phyloP scores from a whole-genome alignment of 2,888 invertebrate genomes.

The Euproctis similis region DNA sequence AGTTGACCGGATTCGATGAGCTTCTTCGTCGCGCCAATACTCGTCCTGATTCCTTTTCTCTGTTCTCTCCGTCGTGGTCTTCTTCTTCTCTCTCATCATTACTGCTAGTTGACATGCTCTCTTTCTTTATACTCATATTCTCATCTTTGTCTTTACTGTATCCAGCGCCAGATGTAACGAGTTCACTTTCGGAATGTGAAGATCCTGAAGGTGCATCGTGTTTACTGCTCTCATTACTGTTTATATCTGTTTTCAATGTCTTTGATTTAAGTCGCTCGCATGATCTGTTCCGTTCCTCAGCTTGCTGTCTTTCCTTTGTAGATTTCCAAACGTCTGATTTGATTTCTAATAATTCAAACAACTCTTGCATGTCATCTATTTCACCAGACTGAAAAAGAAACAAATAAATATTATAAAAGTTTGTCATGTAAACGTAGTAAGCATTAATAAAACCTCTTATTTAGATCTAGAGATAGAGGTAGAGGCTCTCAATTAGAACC shows the following conservation, averaged over 20 bases:
- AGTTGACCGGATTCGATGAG: conserved; percentile 88
- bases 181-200: conserved; percentile 69
- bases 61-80: conserved; percentile 72
- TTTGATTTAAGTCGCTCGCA: conserved; percentile 68
- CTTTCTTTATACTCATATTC: conserved; percentile 68
- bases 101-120: conserved; percentile 71
- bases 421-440: too few species aligned
- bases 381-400: conserved; percentile 84
- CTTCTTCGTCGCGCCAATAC: conserved; percentile 79
- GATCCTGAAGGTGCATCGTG: conserved; percentile 69
- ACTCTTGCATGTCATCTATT: conserved; percentile 87
- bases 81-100: conserved; percentile 72
- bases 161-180: conserved; percentile 62
- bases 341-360: conserved; percentile 88
- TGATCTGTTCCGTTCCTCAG: conserved; percentile 67
- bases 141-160: conserved; percentile 68
- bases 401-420: too few species aligned
- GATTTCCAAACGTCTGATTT: conserved; percentile 86
- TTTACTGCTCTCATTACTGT: conserved; percentile 72
- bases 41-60: conserved; percentile 64
- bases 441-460: too few species aligned
- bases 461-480: too few species aligned
- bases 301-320: conserved; percentile 70
- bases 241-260: conserved; percentile 65
- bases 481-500: too few species aligned